phyloP scores from a whole-genome alignment of 1,140 invertebrate species.

The Ooceraea biroi region DNA sequence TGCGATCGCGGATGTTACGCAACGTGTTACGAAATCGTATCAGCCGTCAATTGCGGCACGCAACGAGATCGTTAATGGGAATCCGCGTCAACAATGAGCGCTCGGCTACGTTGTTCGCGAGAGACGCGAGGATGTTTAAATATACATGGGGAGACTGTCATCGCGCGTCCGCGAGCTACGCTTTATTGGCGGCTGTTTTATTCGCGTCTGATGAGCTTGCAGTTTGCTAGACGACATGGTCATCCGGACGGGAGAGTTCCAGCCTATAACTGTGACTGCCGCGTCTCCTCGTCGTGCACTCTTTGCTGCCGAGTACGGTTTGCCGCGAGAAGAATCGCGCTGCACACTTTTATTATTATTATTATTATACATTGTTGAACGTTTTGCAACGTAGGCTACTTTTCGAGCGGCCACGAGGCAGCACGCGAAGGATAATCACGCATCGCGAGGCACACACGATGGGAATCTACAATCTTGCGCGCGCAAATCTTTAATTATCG shows the following conservation, averaged over 20 bases:
- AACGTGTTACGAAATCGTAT: slow-evolving; percentile 18
- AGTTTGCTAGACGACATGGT: slow-evolving; percentile 13
- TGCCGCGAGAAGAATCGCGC: no score
- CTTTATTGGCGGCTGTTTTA: slow-evolving; percentile 14
- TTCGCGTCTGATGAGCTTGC: slow-evolving; percentile 34
- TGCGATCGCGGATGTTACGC: slow-evolving; percentile 1
- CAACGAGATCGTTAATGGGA: slow-evolving; percentile 13
- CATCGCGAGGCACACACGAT: neutral
- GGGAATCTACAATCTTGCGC: neutral
- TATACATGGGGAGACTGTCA: slow-evolving; percentile 15
- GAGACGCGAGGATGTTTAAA: slow-evolving; percentile 13
- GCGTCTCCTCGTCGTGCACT: neutral
- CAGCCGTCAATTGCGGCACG: slow-evolving; percentile 6
- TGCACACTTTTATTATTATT: neutral
- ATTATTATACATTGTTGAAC: neutral
- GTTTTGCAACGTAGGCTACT: neutral
- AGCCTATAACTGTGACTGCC: neutral
- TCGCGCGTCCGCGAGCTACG: neutral
- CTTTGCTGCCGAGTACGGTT: no score
- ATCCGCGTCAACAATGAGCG: slow-evolving; percentile 25
- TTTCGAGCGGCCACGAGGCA: neutral
- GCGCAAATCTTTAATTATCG: slow-evolving; percentile 22
- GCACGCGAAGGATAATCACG: neutral
- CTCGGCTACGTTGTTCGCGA: slow-evolving; percentile 39
- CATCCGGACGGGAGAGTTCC: neutral